Evolutionary conservation across 2,888 invertebrate genomes (phyloP).

Genomic region (Drosophila maculinotata): DNA sequence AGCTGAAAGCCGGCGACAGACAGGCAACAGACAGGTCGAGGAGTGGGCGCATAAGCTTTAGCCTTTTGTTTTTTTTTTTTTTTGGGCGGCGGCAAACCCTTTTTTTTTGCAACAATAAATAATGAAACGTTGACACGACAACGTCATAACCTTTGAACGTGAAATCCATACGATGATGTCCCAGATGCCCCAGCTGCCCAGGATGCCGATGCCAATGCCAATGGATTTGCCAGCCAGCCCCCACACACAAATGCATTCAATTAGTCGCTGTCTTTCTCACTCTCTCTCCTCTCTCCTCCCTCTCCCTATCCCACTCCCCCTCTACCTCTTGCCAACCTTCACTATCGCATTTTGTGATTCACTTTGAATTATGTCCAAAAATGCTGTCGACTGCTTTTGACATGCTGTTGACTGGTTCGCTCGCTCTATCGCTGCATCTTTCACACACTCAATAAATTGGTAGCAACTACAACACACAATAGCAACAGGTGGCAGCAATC

Average conservation of each 20-base stretch:
- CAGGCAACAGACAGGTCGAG: slow-evolving; percentile 38
- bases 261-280: slow-evolving; percentile 46
- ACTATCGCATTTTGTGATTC: slow-evolving; percentile 7
- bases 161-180: slow-evolving; percentile 55
- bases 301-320: neutral
- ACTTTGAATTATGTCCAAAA: slow-evolving; percentile 40
- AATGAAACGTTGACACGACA: slow-evolving; percentile 84
- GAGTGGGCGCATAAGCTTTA: slow-evolving; percentile 72
- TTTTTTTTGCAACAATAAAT: slow-evolving; percentile 80
- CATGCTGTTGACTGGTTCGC: slow-evolving; percentile 42
- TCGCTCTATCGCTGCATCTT: slow-evolving; percentile 38
- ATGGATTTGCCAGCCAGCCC: slow-evolving; percentile 11
- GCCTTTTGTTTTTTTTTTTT: slow-evolving; percentile 66
- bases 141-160: slow-evolving; percentile 85
- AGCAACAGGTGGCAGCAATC: slow-evolving; percentile 64
- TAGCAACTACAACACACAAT: slow-evolving; percentile 58
- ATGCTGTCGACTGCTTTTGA: slow-evolving; percentile 40
- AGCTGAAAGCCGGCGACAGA: slow-evolving; percentile 47
- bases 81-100: slow-evolving; percentile 73
- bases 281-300: neutral
- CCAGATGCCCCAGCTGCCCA: slow-evolving; percentile 21
- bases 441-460: slow-evolving; percentile 27
- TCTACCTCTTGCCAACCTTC: slow-evolving; percentile 20
- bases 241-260: slow-evolving; percentile 60
- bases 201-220: slow-evolving; percentile 33